Base-by-base conservation (phyloP, 1,140 invertebrate genomes). In the Zophobas morio region DNA sequence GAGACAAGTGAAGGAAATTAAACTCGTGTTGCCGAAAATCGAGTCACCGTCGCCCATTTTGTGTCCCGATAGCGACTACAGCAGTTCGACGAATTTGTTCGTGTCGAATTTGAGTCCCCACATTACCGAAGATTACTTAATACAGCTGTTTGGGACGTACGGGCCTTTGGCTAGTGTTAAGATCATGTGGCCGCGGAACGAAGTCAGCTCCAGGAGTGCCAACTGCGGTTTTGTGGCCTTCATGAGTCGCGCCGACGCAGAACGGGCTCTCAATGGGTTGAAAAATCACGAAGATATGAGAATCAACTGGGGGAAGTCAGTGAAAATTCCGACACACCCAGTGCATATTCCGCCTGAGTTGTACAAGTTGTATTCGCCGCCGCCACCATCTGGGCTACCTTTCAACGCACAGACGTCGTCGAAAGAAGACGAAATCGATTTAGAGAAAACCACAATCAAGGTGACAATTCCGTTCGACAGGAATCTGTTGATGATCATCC, bases 281-380 rank as follows among this genome's bases (percentile, higher is more conserved):
- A 93, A 93, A 94, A 86, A 96, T 96, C 84, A 92, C 97, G 80
- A 94, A 95, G 97, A 99, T 88, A 98, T 99, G 95, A 96, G 97
- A 86, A 88, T 99, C 66, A 95, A 97, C n/a, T 99, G 98, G 98
- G 98, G 97, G 34, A 99, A 99, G 89, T 94, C 96, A 66, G 95
- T 99, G 34, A 93, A 94, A 49, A 94, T 96, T 81, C 97, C 98
- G 40, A 92, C 95, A 1, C 94, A 98, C 85, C 98, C 99, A 3
- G 96, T 99, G 84, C 99, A 98, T 88, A 96, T 99, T 80, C 98
- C 98, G 47, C 96, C 97, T 35, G 90, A 93, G 5, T 88, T 99
- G 84, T 89, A 81, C 33, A 95, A 98, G 85, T 89, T 98, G 40
- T 94, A 94, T 6, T 90, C 96, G 79, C 96, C 96, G 33, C 88